These are phyloP conservation scores for Ptilodon capucinus DNA, from an alignment of 2,888 invertebrate genomes.

Conservation along the genomic window DNA sequence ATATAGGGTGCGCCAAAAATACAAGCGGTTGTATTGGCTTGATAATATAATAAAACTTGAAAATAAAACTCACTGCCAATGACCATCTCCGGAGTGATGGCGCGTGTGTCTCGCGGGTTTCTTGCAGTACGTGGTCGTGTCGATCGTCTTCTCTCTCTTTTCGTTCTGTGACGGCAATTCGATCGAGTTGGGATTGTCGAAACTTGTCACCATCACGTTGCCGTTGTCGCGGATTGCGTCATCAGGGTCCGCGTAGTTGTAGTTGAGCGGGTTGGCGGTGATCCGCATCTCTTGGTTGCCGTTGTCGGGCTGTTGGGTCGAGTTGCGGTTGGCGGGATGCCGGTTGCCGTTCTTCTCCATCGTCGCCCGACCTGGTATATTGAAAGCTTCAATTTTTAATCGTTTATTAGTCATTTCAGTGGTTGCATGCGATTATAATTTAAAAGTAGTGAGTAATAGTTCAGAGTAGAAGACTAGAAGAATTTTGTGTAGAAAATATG, in stretches of 20 bases:
- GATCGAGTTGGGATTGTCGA: slow-evolving; percentile 89
- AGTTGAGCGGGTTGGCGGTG: slow-evolving; percentile 89
- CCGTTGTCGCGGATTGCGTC: slow-evolving; percentile 81
- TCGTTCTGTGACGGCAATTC: slow-evolving; percentile 84
- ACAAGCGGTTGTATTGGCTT: neutral
- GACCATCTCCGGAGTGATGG: slow-evolving; percentile 67
- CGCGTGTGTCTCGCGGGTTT: slow-evolving; percentile 70
- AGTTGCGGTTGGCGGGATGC: slow-evolving; percentile 68
- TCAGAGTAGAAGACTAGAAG: neutral
- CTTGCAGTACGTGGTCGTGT: slow-evolving; percentile 89
- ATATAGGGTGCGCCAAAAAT: too few relatives aligned
- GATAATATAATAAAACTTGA: slow-evolving; percentile 9
- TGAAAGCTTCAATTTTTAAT: slow-evolving; percentile 35
- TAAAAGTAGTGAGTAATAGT: neutral
- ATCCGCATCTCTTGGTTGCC: slow-evolving; percentile 86
- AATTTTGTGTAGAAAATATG: neutral
- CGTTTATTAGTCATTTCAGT: slow-evolving; percentile 14
- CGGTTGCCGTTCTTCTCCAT: slow-evolving; percentile 81
- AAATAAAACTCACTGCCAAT: slow-evolving; percentile 76
- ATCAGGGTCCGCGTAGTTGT: slow-evolving; percentile 86
- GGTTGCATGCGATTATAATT: slow-evolving; percentile 5
- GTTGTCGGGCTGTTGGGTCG: slow-evolving; percentile 59
- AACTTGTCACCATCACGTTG: slow-evolving; percentile 84
- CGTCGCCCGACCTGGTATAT: slow-evolving; percentile 79
- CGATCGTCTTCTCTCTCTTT: slow-evolving; percentile 71